Evolutionary conservation across 2,888 invertebrate species (phyloP).

Genomic region (Aromia moschata): DNA sequence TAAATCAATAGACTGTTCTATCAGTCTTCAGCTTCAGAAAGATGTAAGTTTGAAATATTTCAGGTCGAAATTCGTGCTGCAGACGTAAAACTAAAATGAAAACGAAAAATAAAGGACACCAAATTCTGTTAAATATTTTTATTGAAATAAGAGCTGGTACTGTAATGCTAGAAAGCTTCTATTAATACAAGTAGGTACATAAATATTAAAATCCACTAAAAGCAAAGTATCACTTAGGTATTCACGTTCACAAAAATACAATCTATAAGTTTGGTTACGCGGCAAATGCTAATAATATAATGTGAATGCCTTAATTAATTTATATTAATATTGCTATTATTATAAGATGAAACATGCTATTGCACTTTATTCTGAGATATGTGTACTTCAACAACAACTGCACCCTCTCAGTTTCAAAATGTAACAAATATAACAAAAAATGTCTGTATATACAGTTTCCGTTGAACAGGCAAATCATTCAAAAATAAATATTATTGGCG

Average conservation of each 20-base stretch:
- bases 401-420: conserved; percentile 42
- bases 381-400: conserved; percentile 43
- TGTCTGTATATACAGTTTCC: no score
- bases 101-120: neutral
- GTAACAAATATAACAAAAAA: conserved; percentile 29
- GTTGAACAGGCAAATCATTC: no score
- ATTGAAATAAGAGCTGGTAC: conserved; percentile 57
- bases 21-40: no score
- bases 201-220: conserved; percentile 59
- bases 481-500: no score
- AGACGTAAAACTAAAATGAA: neutral
- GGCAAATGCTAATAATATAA: conserved; percentile 38
- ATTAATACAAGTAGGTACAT: conserved; percentile 52
- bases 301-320: conserved; percentile 43
- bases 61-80: no score
- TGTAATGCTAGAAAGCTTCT: conserved; percentile 55
- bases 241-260: conserved; percentile 60
- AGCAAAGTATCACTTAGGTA: conserved; percentile 58
- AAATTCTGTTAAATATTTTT: conserved; percentile 41
- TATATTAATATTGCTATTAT: conserved; percentile 25
- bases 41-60: no score
- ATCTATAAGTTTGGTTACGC: conserved; percentile 43
- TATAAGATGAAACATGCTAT: conserved; percentile 45
- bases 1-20: no score
- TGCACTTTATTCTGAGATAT: conserved; percentile 55